Evolutionary conservation across 2,113 vertebrate species (phyloP).

Genomic region (Oceanodroma tethys): DNA sequence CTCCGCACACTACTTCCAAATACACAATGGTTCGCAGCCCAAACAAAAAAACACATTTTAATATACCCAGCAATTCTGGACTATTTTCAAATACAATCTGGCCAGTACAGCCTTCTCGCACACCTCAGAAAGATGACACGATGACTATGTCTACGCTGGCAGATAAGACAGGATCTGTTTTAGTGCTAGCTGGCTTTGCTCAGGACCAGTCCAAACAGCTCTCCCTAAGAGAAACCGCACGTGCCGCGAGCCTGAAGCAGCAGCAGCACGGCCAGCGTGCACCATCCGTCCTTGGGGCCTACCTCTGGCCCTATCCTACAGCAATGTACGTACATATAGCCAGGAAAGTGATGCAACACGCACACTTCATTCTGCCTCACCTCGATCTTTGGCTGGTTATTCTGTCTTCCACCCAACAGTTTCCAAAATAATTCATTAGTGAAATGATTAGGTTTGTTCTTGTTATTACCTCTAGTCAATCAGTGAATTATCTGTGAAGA

Average conservation of each 20-base stretch:
- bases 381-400: neutral
- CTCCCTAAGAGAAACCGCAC: rapidly evolving
- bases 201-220: neutral
- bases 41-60: neutral
- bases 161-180: neutral
- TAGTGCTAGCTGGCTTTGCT: neutral
- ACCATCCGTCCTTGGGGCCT: rapidly evolving
- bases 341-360: neutral
- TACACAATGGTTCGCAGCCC: neutral
- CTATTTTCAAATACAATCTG: neutral
- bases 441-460: neutral
- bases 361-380: neutral
- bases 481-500: neutral
- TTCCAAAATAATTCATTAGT: neutral
- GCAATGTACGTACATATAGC: rapidly evolving
- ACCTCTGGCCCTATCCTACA: neutral
- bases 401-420: neutral
- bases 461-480: neutral
- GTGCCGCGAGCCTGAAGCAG: rapidly evolving
- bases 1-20: neutral
- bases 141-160: rapidly evolving
- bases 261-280: rapidly evolving
- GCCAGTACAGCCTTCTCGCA: neutral
- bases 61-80: neutral
- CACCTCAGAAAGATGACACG: neutral